Evolutionary conservation across 2,888 invertebrate species (phyloP).

Genomic region (Dione vanillae): DNA sequence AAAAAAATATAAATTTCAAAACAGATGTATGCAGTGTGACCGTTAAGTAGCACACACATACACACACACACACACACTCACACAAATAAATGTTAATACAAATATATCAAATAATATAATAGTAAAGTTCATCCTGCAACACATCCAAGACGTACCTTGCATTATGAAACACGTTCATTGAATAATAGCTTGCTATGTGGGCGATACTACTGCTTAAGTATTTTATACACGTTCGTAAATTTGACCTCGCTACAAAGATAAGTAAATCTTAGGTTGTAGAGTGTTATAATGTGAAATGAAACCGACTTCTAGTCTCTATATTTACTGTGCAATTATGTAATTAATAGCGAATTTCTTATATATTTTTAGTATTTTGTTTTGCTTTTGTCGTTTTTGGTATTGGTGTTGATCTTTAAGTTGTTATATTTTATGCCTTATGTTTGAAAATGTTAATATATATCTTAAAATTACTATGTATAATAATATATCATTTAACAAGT

Average conservation of each 20-base stretch:
- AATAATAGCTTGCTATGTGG: slow-evolving; percentile 48
- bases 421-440: too few relatives aligned
- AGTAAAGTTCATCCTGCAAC: slow-evolving; percentile 34
- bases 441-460: too few relatives aligned
- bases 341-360: too few relatives aligned
- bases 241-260: slow-evolving; percentile 26
- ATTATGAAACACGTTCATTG: slow-evolving; percentile 40
- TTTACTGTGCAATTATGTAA: not conserved
- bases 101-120: not conserved
- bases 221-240: slow-evolving; percentile 38
- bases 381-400: too few relatives aligned
- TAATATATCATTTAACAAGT: too few relatives aligned
- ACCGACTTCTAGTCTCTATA: not conserved
- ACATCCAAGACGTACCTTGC: not conserved
- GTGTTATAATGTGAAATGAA: slow-evolving; percentile 9
- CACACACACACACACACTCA: not conserved
- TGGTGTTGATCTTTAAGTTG: too few relatives aligned
- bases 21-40: too few relatives aligned
- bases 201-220: slow-evolving; percentile 45
- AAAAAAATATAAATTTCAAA: too few relatives aligned
- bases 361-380: too few relatives aligned
- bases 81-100: not conserved
- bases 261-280: slow-evolving; percentile 25
- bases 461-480: too few relatives aligned
- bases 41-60: too few relatives aligned